phyloP scores from a whole-genome alignment of 1,140 invertebrate genomes.

The Diabrotica virgifera region DNA sequence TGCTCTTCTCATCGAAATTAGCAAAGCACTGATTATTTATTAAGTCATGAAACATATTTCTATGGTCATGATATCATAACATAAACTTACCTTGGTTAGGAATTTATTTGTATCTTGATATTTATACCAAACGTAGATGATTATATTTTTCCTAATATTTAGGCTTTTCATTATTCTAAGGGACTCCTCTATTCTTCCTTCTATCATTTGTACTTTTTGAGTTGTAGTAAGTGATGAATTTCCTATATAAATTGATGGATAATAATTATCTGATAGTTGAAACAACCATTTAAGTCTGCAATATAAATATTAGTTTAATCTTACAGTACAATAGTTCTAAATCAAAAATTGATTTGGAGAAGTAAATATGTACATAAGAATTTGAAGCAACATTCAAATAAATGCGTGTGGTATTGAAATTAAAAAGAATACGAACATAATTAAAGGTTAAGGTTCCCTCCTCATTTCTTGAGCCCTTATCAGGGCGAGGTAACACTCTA shows the following conservation, averaged over 20 bases:
- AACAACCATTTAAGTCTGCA: conserved; percentile 70
- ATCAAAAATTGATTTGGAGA: no score
- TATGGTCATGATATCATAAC: no score
- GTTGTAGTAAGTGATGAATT: conserved; percentile 45
- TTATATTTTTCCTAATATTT: conserved; percentile 43
- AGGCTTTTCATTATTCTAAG: conserved; percentile 51
- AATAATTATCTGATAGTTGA: conserved; percentile 55
- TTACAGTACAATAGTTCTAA: background rate
- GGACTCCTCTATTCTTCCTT: conserved; percentile 62
- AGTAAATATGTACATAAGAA: no score
- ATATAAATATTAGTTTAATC: conserved; percentile 11
- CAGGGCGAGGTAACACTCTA: no score
- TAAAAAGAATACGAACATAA: no score
- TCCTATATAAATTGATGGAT: conserved; percentile 67
- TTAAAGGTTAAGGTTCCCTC: no score
- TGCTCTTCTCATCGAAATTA: no score
- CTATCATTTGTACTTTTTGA: conserved; percentile 56
- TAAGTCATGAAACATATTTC: no score
- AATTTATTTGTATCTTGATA: conserved; percentile 61
- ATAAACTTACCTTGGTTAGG: conserved; percentile 52
- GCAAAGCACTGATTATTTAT: no score
- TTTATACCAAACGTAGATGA: conserved; percentile 70
- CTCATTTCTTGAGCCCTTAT: no score
- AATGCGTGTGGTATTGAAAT: no score
- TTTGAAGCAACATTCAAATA: no score